phyloP scores from a whole-genome alignment of 1,140 invertebrate species.

The Elymnias hypermnestra region DNA sequence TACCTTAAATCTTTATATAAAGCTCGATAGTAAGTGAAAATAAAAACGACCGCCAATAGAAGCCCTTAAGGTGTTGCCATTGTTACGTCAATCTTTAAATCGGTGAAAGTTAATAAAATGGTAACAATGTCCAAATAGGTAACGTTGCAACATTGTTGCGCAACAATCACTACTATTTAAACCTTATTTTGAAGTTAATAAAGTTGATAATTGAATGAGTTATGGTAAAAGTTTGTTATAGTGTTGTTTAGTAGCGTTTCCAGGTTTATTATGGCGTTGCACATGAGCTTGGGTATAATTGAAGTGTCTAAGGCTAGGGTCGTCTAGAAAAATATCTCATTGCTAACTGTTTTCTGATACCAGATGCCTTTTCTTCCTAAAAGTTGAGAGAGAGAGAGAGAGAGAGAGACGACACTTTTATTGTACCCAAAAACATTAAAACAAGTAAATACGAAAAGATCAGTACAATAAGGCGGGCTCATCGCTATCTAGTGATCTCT shows the following conservation, averaged over 20 bases:
- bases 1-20: too few relatives aligned
- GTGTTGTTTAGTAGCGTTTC: slow-evolving; percentile 22
- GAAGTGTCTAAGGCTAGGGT: slow-evolving; percentile 16
- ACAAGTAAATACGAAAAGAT: too few relatives aligned
- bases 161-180: not conserved
- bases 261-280: slow-evolving; percentile 22
- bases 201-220: slow-evolving; percentile 6
- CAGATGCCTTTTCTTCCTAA: too few relatives aligned
- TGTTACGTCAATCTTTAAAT: slow-evolving; percentile 26
- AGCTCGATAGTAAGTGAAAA: too few relatives aligned
- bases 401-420: too few relatives aligned
- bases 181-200: not conserved
- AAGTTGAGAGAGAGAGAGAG: too few relatives aligned
- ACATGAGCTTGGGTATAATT: slow-evolving; percentile 21
- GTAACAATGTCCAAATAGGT: slow-evolving; percentile 25
- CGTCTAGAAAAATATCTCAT: too few relatives aligned
- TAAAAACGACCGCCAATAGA: too few relatives aligned
- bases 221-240: slow-evolving; percentile 2
- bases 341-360: too few relatives aligned
- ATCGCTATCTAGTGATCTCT: too few relatives aligned
- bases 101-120: slow-evolving; percentile 29
- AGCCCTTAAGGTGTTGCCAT: slow-evolving; percentile 17
- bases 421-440: too few relatives aligned
- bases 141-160: slow-evolving; percentile 19
- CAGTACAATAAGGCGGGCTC: too few relatives aligned